These are phyloP conservation scores for Chloroceryle aenea DNA, from an alignment of 2,113 vertebrate genomes.

Conservation along the genomic window DNA sequence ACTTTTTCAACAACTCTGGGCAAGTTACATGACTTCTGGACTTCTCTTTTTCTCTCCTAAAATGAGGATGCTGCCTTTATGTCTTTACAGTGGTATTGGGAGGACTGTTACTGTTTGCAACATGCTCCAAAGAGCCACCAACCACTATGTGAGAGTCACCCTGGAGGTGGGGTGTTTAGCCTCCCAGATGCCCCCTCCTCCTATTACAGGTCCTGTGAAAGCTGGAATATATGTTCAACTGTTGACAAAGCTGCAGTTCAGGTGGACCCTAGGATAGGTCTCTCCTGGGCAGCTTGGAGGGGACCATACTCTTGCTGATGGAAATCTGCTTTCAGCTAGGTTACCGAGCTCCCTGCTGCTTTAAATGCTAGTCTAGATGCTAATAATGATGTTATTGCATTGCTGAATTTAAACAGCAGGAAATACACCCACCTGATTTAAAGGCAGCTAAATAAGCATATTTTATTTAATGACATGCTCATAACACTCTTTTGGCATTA, in stretches of 20 bases:
- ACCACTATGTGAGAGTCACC: not conserved
- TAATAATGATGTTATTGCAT: not conserved
- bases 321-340: not conserved
- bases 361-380: not conserved
- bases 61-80: not conserved
- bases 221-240: not conserved
- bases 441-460: not conserved
- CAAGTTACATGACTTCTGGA: not conserved
- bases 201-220: not conserved
- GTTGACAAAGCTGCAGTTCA: not conserved
- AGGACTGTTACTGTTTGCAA: not conserved
- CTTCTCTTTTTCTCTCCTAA: not conserved
- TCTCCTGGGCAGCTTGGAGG: not conserved
- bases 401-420: not conserved
- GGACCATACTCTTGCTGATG: not conserved
- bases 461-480: not conserved
- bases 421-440: not conserved
- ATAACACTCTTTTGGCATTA: not conserved
- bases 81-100: not conserved
- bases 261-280: accelerated
- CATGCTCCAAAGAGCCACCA: accelerated
- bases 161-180: not conserved
- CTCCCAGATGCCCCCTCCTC: not conserved
- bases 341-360: not conserved
- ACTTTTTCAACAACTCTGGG: not conserved